Base-by-base conservation (phyloP, 23 tunicate species). In the Halocynthia aurantium region DNA sequence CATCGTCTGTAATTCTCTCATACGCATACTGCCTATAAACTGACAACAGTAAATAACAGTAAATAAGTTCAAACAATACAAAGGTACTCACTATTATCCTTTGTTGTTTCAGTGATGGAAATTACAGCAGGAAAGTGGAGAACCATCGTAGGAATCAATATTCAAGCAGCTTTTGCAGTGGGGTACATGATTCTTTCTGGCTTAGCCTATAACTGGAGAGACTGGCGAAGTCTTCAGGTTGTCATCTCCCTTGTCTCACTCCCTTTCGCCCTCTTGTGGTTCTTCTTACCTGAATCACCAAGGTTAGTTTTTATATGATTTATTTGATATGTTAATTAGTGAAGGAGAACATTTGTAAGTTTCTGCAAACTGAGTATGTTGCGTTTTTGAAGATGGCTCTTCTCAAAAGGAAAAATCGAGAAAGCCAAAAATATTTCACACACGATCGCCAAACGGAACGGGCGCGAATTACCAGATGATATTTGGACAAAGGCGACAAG, bases 211-310 rank as follows among this genome's bases (percentile, higher is more conserved):
- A 77, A 66, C 8, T 82, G 78, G 83, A 67, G 99, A 44, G 81
- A 95, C 72, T 95, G 95, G 95, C 84, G 95, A 70, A 65, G 70
- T 22, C 78, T 88, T 18, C 99, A 88, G 62, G 54, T 95, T 52
- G 99, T 84, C 5, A 85, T 95, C 62, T 85, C 94, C 7, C 71
- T 95, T 52, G 91, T 95, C 52, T 81, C 95, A 6, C 66, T 81
- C 15, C 99, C 94, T 5, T 84, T 85, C 68, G 70, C 77, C 8
- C 22, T 88, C 9, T 80, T 89, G 12, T 95, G 87, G 87, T 69
- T 95, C 77, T 88, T 88, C 67, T 62, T 95, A 8, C 99, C 99
- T 11, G 99, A 95, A 77, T 95, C 99, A 10, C 99, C 99, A 53
- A 89, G 92, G 98, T 92, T 13, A 13, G 15, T 58, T 58, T 13